Evolutionary conservation across 2,888 invertebrate genomes (phyloP).

Genomic region (Adelphocoris suturalis): DNA sequence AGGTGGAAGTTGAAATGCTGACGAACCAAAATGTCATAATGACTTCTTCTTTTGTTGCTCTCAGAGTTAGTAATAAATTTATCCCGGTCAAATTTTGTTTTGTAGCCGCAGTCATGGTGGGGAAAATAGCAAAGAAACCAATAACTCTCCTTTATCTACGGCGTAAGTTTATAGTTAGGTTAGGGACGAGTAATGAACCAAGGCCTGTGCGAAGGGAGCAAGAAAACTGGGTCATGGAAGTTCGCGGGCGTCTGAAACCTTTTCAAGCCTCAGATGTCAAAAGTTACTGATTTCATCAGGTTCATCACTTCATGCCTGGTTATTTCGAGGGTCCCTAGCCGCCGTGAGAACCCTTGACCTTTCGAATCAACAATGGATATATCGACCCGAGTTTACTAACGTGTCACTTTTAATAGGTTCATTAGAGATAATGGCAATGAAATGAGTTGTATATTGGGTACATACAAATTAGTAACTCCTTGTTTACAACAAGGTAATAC

Average conservation of each 20-base stretch:
- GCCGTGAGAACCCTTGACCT: neutral
- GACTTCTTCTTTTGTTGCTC: neutral
- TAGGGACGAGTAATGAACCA: neutral
- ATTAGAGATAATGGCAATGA: no score
- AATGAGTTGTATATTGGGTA: no score
- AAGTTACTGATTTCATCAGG: neutral
- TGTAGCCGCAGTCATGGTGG: no score
- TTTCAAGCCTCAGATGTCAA: conserved; percentile 6
- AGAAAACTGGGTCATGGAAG: conserved; percentile 14
- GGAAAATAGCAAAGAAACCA: no score
- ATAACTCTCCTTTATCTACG: neutral
- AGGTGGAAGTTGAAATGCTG: no score
- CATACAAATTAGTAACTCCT: no score
- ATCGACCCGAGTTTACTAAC: neutral
- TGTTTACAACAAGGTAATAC: no score
- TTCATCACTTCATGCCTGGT: neutral
- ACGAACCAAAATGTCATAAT: neutral
- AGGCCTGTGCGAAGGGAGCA: neutral
- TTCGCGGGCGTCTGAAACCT: conserved; percentile 7
- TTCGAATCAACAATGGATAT: conserved; percentile 4
- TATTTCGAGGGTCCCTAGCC: neutral
- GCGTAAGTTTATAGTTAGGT: neutral
- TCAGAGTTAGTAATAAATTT: neutral
- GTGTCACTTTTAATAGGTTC: neutral
- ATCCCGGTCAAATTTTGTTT: neutral